Conservation (phyloP, 2,113 vertebrate genomes). For the Periophthalmus modestus region DNA sequence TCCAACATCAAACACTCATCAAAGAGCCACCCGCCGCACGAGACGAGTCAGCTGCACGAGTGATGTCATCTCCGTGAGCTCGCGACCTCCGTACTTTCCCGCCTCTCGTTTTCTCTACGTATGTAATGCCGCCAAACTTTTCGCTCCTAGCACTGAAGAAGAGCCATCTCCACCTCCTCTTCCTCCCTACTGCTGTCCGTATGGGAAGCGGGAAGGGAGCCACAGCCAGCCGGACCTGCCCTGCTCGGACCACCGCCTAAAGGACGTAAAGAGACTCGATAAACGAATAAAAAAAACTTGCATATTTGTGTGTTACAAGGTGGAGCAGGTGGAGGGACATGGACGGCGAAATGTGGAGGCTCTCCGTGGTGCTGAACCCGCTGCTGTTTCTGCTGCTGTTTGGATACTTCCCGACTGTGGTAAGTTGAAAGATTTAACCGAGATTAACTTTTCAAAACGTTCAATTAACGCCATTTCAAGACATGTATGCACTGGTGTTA, state of each 20-base stretch:
- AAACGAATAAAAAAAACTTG: constrained; percentile 45
- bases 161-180: constrained; percentile 12
- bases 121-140: constrained; percentile 78
- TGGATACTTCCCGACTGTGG: constrained; percentile 85
- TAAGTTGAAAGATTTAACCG: constrained; percentile 66
- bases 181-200: constrained; percentile 27
- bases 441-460: neutral
- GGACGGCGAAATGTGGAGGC: constrained; percentile 78
- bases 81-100: constrained; percentile 40
- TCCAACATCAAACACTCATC: neutral
- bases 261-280: constrained; percentile 23
- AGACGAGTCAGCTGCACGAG: neutral
- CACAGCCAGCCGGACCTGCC: constrained; percentile 51
- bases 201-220: constrained; percentile 60
- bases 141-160: constrained; percentile 23
- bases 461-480: neutral
- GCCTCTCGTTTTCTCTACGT: constrained; percentile 22
- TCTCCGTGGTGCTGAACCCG: constrained; percentile 83
- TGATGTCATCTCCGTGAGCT: constrained; percentile 63
- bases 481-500: neutral
- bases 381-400: constrained; percentile 83
- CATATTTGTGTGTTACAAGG: constrained; percentile 28
- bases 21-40: neutral
- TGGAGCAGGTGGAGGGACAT: constrained; percentile 4
- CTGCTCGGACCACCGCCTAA: constrained; percentile 26